phyloP scores from a whole-genome alignment of 1,140 invertebrate genomes.

The Probaryconus sp. region DNA sequence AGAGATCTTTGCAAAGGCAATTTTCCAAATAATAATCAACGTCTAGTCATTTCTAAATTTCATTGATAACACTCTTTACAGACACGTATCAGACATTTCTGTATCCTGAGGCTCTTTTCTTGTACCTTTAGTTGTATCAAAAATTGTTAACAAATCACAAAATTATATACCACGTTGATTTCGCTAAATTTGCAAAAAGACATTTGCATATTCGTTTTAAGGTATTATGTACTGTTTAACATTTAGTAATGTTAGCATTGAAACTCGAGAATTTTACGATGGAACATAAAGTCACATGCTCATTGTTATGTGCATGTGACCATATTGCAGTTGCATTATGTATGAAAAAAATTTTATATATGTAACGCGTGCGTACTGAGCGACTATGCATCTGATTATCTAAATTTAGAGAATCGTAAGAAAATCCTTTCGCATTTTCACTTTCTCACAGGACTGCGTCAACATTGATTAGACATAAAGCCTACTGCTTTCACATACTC shows the following conservation, averaged over 20 bases:
- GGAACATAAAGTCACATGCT: constrained; percentile 12
- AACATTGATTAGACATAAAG: constrained; percentile 49
- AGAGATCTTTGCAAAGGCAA: no score
- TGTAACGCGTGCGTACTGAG: constrained; percentile 24
- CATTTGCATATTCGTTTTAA: constrained; percentile 1
- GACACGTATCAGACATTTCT: no score
- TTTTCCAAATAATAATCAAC: no score
- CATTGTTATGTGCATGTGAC: constrained; percentile 28
- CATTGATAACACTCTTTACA: no score
- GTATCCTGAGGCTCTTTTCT: no score
- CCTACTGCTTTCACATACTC: constrained; percentile 61
- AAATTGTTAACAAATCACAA: no score
- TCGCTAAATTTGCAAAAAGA: no score
- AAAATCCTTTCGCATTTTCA: constrained; percentile 59
- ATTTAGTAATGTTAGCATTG: constrained; percentile 11
- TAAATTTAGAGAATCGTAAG: constrained; percentile 53
- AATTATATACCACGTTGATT: no score
- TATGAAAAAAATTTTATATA: constrained; percentile 41
- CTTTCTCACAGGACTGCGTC: constrained; percentile 58
- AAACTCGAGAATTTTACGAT: constrained; percentile 40
- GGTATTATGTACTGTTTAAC: constrained; percentile 24
- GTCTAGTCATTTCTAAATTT: no score
- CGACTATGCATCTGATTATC: constrained; percentile 33
- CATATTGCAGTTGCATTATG: constrained; percentile 34
- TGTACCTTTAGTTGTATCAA: no score